Base-by-base conservation (phyloP, 2,797 vertebrate species). In the Hyperoplus immaculatus region DNA sequence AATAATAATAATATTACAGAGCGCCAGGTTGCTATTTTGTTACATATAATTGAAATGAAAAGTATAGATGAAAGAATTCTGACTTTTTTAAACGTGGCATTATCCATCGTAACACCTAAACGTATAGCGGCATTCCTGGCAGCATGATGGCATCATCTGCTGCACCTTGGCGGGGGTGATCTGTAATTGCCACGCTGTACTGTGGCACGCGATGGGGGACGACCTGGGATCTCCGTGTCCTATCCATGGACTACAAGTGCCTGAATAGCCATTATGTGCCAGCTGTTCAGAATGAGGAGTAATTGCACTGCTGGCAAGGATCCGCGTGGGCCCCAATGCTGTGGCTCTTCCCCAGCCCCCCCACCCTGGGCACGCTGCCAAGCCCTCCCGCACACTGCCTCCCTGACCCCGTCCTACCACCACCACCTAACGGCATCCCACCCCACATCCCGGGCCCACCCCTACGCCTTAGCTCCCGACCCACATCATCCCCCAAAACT, bases 281-380 rank as follows among this genome's bases (percentile, higher is more conserved):
- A 95, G 94, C 95, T 95, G 95, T 95, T 95, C 83, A 86, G 91
- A 93, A 93, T 93, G 93, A 93, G 92, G 88, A 93, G 93, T 93
- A 93, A 94, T 94, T 92, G 93, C 85, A 88, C 86, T 89, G 84
- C 86, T 95, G 94, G 95, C 94, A 79, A 56, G 59, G 79, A 18
- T 93, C 93, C 95, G 93, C 55, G n/a, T 61, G 86, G 86, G 90
- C 82, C 90, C 85, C 91, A 71, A 80, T 2, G 71, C 84, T 88
- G 87, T 67, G 82, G 68, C 82, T 56, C 11, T 62, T 69, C 77
- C 71, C 78, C 43, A 78, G 83, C 83, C 64, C 70, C 77, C 71
- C 78, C 43, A 78, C 84, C 83, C 90, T 60, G 70, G 90, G 92
- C 84, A 65, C 3, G 3, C 68, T 78, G 90, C 93, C 93, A 94